Evolutionary conservation across 1,140 invertebrate genomes (phyloP), one percentile per base, ranked within the genome.

Genomic region (Scaptomyza montana): DNA sequence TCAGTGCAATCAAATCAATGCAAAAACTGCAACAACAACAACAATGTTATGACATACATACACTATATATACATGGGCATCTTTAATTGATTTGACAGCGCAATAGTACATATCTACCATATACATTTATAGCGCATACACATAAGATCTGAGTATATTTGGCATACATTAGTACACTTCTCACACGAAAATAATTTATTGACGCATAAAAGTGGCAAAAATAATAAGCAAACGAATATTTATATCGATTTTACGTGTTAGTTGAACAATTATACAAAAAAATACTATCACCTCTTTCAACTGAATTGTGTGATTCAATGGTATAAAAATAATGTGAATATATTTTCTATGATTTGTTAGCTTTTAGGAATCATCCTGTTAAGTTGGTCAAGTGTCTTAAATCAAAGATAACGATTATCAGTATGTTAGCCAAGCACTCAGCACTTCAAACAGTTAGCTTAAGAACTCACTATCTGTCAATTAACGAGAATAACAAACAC

Each of bases 151-250:
- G 49, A 36, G 28, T 66, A 53, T 41, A 59, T 59, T 55, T 53
- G 13, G 39, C 36, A 53, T 7, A 41, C 28, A 30, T 72, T 74
- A 65, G 46, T 57, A 65, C 63, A 66, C 55, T 80, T 80, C 61
- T 45, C 62, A 77, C 64, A 69, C 77, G 63, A 86, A 77, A 80
- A 80, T 80, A 86, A 80, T 85, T 86, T 77, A 80, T 80, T 80
- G 82, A 85, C 70, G 81, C 78, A 78, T 74, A 78, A 81, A 87
- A 66, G 55, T 86, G 64, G 62, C 63, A 77, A 59, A 86, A 77
- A 36, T 8, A 36, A 85, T 85, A 81, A 79, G 78, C 81, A 78
- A 75, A 60, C 60, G 63, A 77, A 81, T 72, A 72, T 33, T 65
- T 63, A 33, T 72, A 85, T 85, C 80, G 80, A 86, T 86, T 80